Evolutionary conservation across 2,888 invertebrate genomes (phyloP), one percentile per base, ranked within the genome.

Genomic region (Eurytoma californica): DNA sequence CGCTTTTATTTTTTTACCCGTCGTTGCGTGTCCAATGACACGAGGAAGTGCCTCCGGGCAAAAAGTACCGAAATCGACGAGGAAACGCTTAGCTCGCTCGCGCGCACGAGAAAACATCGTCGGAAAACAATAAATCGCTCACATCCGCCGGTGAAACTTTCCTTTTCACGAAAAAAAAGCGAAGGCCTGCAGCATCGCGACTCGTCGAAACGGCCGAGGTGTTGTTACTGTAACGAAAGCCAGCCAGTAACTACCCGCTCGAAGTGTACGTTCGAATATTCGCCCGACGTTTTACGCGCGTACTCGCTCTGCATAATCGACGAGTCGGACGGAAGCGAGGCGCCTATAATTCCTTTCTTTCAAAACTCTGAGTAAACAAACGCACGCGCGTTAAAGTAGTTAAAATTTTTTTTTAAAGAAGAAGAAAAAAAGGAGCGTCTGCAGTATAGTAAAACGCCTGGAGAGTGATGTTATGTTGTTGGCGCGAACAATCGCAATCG

Each of bases 121-220:
- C 13, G 49, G 66, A 74, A 74, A 74, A 66, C 57, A 74, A 66
- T 47, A 66, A 66, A 74, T 74, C 14, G 58, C 30, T 65, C 28
- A 51, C 66, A 58, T 74, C 66, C 58, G 66, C 57, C 20, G 39
- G n/a, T 7, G 9, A 28, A 66, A 74, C 66, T 67, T 66, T 66
- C 74, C 58, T 47, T 74, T 58, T 58, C 13, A 20, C 16, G 14
- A 7, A 72, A 28, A 72, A 55, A 73, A 57, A 55, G 18, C 28
- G 16, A n/a, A 53, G 16, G 24, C 24, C 24, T 24, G 24, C 24
- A 24, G 24, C 47, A 20, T 16, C 49, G 12, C 20, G 20, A 49
- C 30, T 30, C 30, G 3, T 30, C 30, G 30, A 30, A 30, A 5
- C 30, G 30, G 3, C 30, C 30, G 30, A 30, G 30, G 7, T 30